A percentile compares a stretch with the other conserved stretches of the same genome.
These are phyloP conservation scores for Hippopotamyrus pictus DNA, from an alignment of 2,797 vertebrate genomes.

Conservation along the genomic window DNA sequence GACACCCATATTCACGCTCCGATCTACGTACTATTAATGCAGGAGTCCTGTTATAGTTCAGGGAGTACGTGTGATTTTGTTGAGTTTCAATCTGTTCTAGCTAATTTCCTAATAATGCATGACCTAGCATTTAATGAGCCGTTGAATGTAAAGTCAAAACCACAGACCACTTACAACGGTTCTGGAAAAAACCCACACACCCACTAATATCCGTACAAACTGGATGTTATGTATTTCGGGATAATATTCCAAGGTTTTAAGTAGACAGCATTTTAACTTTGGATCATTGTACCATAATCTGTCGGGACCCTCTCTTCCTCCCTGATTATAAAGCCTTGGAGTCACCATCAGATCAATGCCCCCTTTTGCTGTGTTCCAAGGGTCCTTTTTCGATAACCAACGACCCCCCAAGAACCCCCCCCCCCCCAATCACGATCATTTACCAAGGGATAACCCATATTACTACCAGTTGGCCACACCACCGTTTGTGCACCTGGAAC, in stretches of 20 bases:
- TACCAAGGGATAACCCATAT: neutral
- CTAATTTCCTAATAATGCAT: neutral
- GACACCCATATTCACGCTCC: neutral
- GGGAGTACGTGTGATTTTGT: neutral
- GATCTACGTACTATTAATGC: neutral
- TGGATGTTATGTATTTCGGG: neutral
- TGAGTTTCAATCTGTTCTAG: neutral
- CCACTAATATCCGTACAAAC: neutral
- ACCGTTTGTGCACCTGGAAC: neutral
- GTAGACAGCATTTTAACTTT: neutral
- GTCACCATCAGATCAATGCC: neutral
- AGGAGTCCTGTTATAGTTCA: neutral
- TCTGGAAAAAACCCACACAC: neutral
- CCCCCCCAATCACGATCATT: neutral
- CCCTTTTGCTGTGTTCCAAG: neutral
- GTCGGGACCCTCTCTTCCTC: neutral
- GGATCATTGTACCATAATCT: neutral
- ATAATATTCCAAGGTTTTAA: neutral
- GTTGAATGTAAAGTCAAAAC: neutral
- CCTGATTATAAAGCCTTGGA: neutral
- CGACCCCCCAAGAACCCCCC: neutral
- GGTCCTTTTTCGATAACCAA: neutral
- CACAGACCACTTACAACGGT: neutral
- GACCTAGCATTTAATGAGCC: neutral
- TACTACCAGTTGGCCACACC: neutral